Percentiles rank a stretch among this genome's conserved stretches.
Conservation (phyloP, 2,888 invertebrate species). For the Chrysodeixis includens region DNA sequence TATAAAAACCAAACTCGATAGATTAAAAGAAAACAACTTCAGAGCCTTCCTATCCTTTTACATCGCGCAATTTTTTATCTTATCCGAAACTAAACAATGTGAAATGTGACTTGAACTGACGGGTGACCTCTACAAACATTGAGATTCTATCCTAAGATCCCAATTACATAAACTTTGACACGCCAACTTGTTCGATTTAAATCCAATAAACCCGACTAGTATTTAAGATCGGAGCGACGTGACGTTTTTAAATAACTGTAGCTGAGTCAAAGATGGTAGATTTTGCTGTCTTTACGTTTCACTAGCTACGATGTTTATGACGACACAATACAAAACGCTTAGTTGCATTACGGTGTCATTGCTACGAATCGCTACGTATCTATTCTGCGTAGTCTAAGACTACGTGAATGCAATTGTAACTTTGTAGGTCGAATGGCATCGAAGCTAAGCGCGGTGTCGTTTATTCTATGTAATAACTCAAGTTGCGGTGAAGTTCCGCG, state of each 20-base stretch:
- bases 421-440: slow-evolving; percentile 38
- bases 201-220: slow-evolving; percentile 44
- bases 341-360: slow-evolving; percentile 25
- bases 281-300: slow-evolving; percentile 23
- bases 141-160: slow-evolving; percentile 31
- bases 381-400: slow-evolving; percentile 15
- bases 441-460: slow-evolving; percentile 41
- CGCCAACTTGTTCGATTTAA: slow-evolving; percentile 33
- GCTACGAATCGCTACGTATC: slow-evolving; percentile 41
- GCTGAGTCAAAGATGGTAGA: slow-evolving; percentile 27
- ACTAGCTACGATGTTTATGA: slow-evolving; percentile 30
- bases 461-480: slow-evolving; percentile 51
- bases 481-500: slow-evolving; percentile 48
- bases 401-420: slow-evolving; percentile 27
- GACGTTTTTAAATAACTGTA: slow-evolving; percentile 24
- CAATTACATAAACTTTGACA: slow-evolving; percentile 43
- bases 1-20: slow-evolving; percentile 32
- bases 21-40: slow-evolving; percentile 28
- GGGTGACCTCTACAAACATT: slow-evolving; percentile 37
- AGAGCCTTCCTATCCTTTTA: slow-evolving; percentile 5
- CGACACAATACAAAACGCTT: slow-evolving; percentile 16
- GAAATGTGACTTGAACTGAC: slow-evolving; percentile 18
- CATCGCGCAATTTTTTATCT: slow-evolving; percentile 15
- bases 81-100: slow-evolving; percentile 16
- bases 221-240: slow-evolving; percentile 16